Percentiles rank a stretch among this genome's conserved stretches.
Conservation (phyloP, 2,797 vertebrate species). For the Astyanax mexicanus region DNA sequence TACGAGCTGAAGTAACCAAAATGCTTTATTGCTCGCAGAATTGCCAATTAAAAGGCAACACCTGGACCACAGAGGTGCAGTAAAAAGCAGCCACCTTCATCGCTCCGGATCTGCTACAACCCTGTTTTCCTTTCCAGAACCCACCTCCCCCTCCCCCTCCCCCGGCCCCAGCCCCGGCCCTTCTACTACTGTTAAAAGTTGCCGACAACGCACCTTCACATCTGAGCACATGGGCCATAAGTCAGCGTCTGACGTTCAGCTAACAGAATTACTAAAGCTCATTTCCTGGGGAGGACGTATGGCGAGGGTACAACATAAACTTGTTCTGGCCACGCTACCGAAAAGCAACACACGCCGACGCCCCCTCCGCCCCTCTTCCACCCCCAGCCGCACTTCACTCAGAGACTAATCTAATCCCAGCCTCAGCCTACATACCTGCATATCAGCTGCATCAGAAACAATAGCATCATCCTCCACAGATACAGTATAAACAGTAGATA, state of each 20-base stretch:
- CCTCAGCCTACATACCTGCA: background rate
- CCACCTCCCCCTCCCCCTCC: too few relatives aligned
- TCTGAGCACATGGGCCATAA: conserved; percentile 67
- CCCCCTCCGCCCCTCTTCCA: background rate
- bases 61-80: conserved; percentile 74
- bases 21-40: conserved; percentile 80
- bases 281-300: conserved; percentile 69
- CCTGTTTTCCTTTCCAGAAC: conserved; percentile 69
- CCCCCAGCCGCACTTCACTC: conserved; percentile 22
- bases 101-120: background rate
- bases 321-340: conserved; percentile 65
- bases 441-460: too few relatives aligned
- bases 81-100: conserved; percentile 44
- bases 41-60: conserved; percentile 84
- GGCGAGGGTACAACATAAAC: conserved; percentile 72
- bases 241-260: conserved; percentile 67
- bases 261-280: conserved; percentile 73
- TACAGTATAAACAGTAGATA: too few relatives aligned
- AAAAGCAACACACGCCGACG: conserved; percentile 71
- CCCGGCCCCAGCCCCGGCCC: background rate
- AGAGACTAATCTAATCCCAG: conserved; percentile 14
- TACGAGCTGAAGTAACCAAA: conserved; percentile 75
- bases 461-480: too few relatives aligned
- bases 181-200: conserved; percentile 57
- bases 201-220: conserved; percentile 75